Evolutionary conservation across 2,797 vertebrate genomes (phyloP), one percentile per base, ranked within the genome.

Genomic region (Mus minutoides): DNA sequence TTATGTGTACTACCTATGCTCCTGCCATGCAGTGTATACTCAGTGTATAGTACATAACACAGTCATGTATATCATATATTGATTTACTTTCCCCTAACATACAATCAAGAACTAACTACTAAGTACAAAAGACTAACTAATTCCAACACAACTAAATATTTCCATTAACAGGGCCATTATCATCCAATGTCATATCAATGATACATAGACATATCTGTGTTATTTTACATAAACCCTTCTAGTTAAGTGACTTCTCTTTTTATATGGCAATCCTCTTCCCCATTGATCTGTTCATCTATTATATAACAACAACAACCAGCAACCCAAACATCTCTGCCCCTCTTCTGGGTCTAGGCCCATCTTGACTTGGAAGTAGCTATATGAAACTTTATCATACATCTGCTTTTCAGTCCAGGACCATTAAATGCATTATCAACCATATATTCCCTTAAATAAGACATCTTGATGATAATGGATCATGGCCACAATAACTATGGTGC

Each of bases 261-360:
- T 7, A 77, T 29, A 84, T 84, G 17, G 2, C 40, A 64, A 46
- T 84, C 40, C 9, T 16, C 5, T 16, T 56, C 24, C 22, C n/a
- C 6, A n/a, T 49, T 56, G 34, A 10, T 46, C 52, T 4, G 52
- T 82, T 73, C 40, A 58, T n/a, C 29, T 80, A 43, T 24, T 29
- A 82, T 82, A n/a, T n/a, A n/a, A n/a, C n/a, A n/a, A n/a, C n/a
- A n/a, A n/a, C n/a, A 82, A 91, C 1, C 37, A 71, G 3, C 62
- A 54, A 40, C n/a, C 4, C 0, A 0, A 46, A n/a, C 4, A 26
- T 13, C 0, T 16, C 6, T n/a, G 64, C 31, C 14, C 64, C 5
- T 34, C 14, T 67, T 34, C 64, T 26, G 0, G 16, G 12, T 56
- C 64, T 2, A 22, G 9, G 75, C 40, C 52, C 31, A 90, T 46